Evolutionary conservation across 2,888 invertebrate species (phyloP).

Genomic region (Capitulum mitella): DNA sequence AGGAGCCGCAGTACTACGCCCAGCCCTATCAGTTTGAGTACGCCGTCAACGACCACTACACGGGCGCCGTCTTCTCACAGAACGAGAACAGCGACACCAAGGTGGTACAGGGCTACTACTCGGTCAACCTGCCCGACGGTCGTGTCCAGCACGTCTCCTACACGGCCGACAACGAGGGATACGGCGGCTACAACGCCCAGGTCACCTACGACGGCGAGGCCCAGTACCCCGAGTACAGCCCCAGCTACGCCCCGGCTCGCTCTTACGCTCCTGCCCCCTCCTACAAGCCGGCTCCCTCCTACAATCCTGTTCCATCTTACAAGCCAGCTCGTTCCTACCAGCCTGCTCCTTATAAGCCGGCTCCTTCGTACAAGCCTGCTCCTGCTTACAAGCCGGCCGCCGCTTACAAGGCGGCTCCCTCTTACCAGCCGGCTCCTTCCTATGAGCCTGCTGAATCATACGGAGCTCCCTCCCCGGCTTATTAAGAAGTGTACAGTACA

Average conservation of each 20-base stretch:
- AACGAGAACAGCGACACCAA: constrained; percentile 80
- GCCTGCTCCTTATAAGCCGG: neutral
- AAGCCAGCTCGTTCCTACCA: neutral
- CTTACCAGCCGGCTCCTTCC: neutral
- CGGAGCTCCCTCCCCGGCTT: too few relatives aligned
- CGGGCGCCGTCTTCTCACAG: constrained; percentile 58
- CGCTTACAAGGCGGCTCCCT: neutral
- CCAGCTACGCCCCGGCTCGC: constrained; percentile 40
- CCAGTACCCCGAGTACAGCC: constrained; percentile 61
- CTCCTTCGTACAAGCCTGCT: neutral
- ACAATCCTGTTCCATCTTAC: too few relatives aligned
- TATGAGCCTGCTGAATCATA: too few relatives aligned
- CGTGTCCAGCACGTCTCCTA: constrained; percentile 54
- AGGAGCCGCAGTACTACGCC: constrained; percentile 11
- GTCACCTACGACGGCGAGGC: too few relatives aligned
- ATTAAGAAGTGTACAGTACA: too few relatives aligned
- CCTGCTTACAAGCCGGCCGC: neutral
- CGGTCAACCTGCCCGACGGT: constrained; percentile 63
- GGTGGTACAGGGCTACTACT: constrained; percentile 73
- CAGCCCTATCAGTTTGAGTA: constrained; percentile 70
- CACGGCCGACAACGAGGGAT: constrained; percentile 75
- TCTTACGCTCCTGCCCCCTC: too few relatives aligned
- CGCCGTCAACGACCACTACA: constrained; percentile 53
- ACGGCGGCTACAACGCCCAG: constrained; percentile 64
- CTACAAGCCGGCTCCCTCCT: too few relatives aligned